These are phyloP conservation scores for Myioborus miniatus DNA, from an alignment of 2,797 vertebrate species.

Conservation along the genomic window DNA sequence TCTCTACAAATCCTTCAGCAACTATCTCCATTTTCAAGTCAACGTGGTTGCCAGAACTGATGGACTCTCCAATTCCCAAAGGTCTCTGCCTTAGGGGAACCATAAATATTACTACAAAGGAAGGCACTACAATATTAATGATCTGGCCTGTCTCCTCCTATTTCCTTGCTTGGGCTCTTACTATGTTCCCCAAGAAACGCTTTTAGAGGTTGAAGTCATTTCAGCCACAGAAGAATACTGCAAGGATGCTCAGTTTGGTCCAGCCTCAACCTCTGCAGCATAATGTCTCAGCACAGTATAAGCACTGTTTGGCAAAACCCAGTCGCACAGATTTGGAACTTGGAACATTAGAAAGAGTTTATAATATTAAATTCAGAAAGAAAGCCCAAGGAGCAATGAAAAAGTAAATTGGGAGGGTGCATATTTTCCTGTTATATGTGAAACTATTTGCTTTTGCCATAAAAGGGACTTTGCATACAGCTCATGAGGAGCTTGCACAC, in stretches of 20 bases:
- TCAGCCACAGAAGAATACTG: background rate
- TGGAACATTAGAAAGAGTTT: background rate
- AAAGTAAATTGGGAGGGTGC: background rate
- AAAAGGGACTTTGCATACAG: slow-evolving; percentile 32
- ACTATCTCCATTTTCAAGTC: background rate
- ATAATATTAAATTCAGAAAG: background rate
- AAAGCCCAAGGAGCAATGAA: slow-evolving; percentile 13
- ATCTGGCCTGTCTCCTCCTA: background rate
- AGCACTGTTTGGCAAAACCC: background rate
- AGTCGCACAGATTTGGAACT: background rate
- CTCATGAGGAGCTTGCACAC: background rate
- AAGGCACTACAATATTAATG: background rate
- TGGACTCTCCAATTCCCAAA: background rate
- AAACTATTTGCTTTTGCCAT: slow-evolving; percentile 50
- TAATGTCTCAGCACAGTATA: background rate
- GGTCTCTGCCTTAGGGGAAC: background rate
- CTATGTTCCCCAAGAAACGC: background rate
- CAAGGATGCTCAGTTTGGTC: background rate
- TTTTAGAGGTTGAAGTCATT: background rate
- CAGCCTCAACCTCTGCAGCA: background rate
- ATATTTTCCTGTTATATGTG: background rate
- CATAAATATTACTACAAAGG: background rate
- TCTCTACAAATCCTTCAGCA: background rate
- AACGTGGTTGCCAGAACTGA: background rate
- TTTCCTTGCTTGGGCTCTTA: background rate